phyloP scores from a whole-genome alignment of 2,113 vertebrate genomes.

The Sitta europaea region DNA sequence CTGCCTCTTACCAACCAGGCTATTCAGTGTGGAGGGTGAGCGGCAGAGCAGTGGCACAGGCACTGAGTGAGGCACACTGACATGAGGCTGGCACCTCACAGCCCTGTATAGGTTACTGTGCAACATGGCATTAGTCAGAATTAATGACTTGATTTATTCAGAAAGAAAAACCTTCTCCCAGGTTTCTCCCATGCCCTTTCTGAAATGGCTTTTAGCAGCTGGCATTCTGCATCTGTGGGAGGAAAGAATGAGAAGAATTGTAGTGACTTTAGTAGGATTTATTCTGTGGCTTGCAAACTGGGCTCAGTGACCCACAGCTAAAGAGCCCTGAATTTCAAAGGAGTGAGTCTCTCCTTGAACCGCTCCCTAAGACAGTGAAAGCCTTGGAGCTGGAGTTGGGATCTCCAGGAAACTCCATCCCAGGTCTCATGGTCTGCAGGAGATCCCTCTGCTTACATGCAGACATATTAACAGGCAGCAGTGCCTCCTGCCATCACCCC shows the following conservation, averaged over 20 bases:
- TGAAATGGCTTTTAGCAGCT: not conserved
- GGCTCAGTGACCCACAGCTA: constrained; percentile 15
- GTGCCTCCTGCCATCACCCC: not conserved
- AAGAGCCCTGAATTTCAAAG: constrained; percentile 40
- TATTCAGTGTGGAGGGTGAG: not conserved
- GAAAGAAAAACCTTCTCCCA: not conserved
- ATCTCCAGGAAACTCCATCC: not conserved
- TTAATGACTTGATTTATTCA: constrained; percentile 24
- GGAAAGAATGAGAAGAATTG: constrained; percentile 50
- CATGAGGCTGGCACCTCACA: not conserved
- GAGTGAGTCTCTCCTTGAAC: not conserved
- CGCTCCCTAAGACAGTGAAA: not conserved
- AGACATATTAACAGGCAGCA: not conserved
- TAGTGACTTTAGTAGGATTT: constrained; percentile 13
- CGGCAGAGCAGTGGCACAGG: not conserved
- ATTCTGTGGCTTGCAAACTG: constrained; percentile 38
- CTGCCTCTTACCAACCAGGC: not conserved
- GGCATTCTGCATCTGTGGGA: constrained; percentile 26
- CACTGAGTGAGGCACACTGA: not conserved
- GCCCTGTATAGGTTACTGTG: not conserved
- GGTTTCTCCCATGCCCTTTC: constrained; percentile 33
- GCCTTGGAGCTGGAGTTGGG: not conserved
- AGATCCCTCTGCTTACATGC: not conserved
- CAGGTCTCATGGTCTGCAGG: not conserved
- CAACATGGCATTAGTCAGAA: not conserved